A percentile compares a stretch with the other conserved stretches of the same genome.
Conservation (phyloP, 2,888 invertebrate genomes). For the Cryptosula pallasiana region DNA sequence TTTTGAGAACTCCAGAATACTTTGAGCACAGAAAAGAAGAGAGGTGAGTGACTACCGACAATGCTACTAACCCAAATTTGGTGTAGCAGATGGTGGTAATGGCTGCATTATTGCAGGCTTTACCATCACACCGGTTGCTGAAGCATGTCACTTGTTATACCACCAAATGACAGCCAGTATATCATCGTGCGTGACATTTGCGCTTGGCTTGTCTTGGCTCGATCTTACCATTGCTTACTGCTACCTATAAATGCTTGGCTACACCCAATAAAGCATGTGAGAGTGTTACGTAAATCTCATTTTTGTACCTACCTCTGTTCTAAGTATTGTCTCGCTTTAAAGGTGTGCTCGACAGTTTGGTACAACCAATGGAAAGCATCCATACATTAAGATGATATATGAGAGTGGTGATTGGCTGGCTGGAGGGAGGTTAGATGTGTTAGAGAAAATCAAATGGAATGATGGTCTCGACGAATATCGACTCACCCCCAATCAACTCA, state of each 20-base stretch:
- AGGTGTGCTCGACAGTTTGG: slow-evolving; percentile 82
- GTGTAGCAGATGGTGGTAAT: too few relatives aligned
- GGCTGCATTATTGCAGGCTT: too few relatives aligned
- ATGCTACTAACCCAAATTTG: too few relatives aligned
- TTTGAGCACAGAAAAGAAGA: slow-evolving; percentile 92
- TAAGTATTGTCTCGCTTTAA: background rate
- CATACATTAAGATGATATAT: slow-evolving; percentile 83
- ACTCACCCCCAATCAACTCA: slow-evolving; percentile 85
- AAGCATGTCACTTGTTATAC: too few relatives aligned
- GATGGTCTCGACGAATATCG: slow-evolving; percentile 92
- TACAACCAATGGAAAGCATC: slow-evolving; percentile 77
- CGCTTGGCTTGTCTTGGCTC: too few relatives aligned
- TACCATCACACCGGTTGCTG: too few relatives aligned
- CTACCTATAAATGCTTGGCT: too few relatives aligned
- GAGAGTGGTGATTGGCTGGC: slow-evolving; percentile 92
- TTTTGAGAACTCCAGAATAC: slow-evolving; percentile 71
- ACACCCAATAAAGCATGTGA: too few relatives aligned
- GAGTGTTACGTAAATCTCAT: too few relatives aligned
- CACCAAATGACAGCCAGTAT: too few relatives aligned
- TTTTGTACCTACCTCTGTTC: background rate
- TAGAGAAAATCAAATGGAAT: slow-evolving; percentile 82
- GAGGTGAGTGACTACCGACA: slow-evolving; percentile 54
- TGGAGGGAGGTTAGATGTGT: slow-evolving; percentile 87
- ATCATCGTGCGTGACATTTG: too few relatives aligned
- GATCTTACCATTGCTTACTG: too few relatives aligned